A percentile compares a stretch with the other conserved stretches of the same genome.
These are phyloP conservation scores for Cryptus armator DNA, from an alignment of 2,888 invertebrate species.

Conservation along the genomic window DNA sequence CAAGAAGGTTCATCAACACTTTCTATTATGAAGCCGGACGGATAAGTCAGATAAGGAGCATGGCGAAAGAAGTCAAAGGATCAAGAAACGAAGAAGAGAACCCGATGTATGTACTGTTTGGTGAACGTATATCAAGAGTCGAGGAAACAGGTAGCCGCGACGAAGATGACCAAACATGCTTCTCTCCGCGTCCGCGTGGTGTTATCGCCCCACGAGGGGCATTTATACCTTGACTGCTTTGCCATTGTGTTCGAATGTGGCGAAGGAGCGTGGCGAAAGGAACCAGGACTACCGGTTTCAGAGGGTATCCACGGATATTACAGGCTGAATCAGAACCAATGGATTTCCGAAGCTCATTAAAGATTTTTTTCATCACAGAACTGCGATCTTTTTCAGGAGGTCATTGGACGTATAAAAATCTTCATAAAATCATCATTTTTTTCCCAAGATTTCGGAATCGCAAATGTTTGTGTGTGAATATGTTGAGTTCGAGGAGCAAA, in stretches of 20 bases:
- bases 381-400: neutral
- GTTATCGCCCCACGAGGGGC: slow-evolving; percentile 45
- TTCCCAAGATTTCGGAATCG: neutral
- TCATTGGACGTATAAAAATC: neutral
- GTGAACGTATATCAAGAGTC: slow-evolving; percentile 35
- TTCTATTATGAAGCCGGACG: slow-evolving; percentile 21
- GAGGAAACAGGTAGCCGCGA: slow-evolving; percentile 50
- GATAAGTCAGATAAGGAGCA: slow-evolving; percentile 24
- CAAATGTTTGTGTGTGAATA: neutral
- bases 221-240: slow-evolving; percentile 33
- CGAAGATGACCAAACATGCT: slow-evolving; percentile 56
- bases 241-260: slow-evolving; percentile 47
- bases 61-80: slow-evolving; percentile 26
- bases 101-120: neutral
- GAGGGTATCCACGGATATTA: slow-evolving; percentile 10
- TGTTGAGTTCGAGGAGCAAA: neutral
- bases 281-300: slow-evolving; percentile 57
- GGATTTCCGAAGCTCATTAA: slow-evolving; percentile 4
- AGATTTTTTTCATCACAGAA: neutral
- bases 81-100: slow-evolving; percentile 16
- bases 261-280: slow-evolving; percentile 53
- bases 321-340: slow-evolving; percentile 27
- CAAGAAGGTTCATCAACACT: slow-evolving; percentile 28
- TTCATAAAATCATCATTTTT: neutral
- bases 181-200: slow-evolving; percentile 30